Evolutionary conservation across 2,797 vertebrate species (phyloP), one percentile per base, ranked within the genome.

Genomic region (Pogoniulus pusillus): DNA sequence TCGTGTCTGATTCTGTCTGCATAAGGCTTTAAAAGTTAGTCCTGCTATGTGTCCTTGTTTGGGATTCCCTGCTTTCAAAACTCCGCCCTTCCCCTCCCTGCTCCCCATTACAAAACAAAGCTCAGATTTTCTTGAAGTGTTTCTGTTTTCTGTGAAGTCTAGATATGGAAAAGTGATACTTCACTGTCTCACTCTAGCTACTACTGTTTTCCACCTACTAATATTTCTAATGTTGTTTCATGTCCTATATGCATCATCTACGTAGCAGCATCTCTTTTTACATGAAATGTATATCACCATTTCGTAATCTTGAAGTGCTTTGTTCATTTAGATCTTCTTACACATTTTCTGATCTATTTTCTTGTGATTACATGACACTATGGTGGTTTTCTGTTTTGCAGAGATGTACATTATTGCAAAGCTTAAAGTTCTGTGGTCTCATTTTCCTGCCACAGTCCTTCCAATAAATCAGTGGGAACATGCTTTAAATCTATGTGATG

Each of bases 391-490:
- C 7, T 58, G 27, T 54, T 53, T 79, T 75, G 7, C 22, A 9
- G 71, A 4, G 7, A 83, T 66, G 83, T 47, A 24, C 1, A 1
- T 79, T 84, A 54, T 15, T 87, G 49, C 20, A 74, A 85, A 86
- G 54, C 32, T 60, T 57, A 18, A 0, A 30, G 32, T 73, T 91
- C 58, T 37, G 16, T 80, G n/a, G 32, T 86, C 23, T 85, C 5
- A 32, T 43, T 76, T 85, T 47, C 17, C n/a, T 82, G 26, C 30
- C 16, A 16, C 29, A 47, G 15, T 53, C 37, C 41, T 92, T 93
- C 65, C 92, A 22, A 65, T 64, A 70, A 88, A 82, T 79, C 69
- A 54, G 3, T 62, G 27, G 13, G 54, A 92, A 55, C 82, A 84
- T 71, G 12, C 4, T 57, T 87, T 82, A 68, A 66, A 58, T 72